Base-by-base conservation (phyloP, 2,113 vertebrate genomes). In the Ondatra zibethicus region DNA sequence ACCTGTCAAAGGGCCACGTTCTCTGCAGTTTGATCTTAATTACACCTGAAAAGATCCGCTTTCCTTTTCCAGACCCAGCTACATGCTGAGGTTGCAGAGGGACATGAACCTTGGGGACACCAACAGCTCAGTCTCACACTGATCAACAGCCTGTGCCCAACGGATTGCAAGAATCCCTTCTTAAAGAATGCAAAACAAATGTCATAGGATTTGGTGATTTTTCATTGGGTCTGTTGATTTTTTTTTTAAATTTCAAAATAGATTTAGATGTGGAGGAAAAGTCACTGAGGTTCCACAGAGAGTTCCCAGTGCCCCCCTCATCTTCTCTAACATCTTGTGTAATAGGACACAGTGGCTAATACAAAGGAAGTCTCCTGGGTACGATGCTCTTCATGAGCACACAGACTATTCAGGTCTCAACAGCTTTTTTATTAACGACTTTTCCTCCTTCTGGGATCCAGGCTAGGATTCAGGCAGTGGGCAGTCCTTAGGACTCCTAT, bases 201-300 rank as follows among this genome's bases (percentile, higher is more conserved):
- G 52, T 58, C 21, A 81, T 23, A 13, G 47, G 21, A 27, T 58
- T 27, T 2, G 80, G 58, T 82, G 80, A 39, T 25, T 81, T 70
- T 70, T 58, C 33, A 81, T 36, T 6, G 50, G 33, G 13, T 82
- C 55, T 14, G 52, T 58, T 82, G 80, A 27, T 80, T 33, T 55
- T 33, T 50, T 50, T 78, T 31, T 31, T 19, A 55, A 55, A 10
- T 55, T 55, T 66, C 65, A 66, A 70, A 70, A 36, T 70, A 70
- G 68, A 36, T 70, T 70, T 70, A 70, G 70, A 91, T n/a, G 55
- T 88, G 72, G 1, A 88, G 42, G 81, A 91, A 91, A 94, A 91
- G 72, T 93, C 88, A 11, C 21, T 92, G 84, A 95, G 85, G 91
- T 58, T 73, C 25, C 58, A 88, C 63, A 45, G 73, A 19, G 16